A percentile compares a stretch with the other conserved stretches of the same genome.
phyloP scores from a whole-genome alignment of 2,113 vertebrate species.

The Hassar affinis region DNA sequence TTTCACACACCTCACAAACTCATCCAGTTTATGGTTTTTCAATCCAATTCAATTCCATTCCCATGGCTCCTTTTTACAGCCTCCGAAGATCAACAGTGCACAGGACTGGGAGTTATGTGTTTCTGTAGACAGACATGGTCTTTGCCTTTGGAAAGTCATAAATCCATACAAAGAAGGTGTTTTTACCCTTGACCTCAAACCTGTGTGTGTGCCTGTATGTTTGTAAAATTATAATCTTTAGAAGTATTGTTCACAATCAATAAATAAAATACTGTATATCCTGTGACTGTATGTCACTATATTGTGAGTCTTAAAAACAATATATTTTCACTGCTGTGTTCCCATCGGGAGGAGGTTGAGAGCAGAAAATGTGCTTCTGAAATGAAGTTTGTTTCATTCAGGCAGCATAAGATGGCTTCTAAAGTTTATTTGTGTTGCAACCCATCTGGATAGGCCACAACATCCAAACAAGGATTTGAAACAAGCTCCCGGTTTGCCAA shows the following conservation, averaged over 20 bases:
- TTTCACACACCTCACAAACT: constrained; percentile 17
- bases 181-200: background rate
- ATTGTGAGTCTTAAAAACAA: background rate
- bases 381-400: background rate
- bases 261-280: background rate
- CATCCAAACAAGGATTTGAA: too few species aligned
- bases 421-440: background rate
- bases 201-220: constrained; percentile 8
- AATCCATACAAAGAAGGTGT: constrained; percentile 35
- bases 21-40: constrained; percentile 27
- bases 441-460: too few species aligned
- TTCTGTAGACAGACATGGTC: constrained; percentile 15
- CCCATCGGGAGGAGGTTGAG: background rate
- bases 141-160: constrained; percentile 22
- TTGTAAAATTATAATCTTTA: background rate
- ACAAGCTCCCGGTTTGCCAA: too few species aligned
- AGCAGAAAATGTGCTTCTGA: background rate
- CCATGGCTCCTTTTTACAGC: constrained; percentile 16
- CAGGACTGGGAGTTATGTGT: constrained; percentile 5
- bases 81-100: background rate
- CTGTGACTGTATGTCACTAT: background rate
- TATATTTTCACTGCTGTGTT: background rate
- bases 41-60: constrained; percentile 28
- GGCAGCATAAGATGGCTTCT: background rate
- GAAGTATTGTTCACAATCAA: background rate